Evolutionary conservation across 2,888 invertebrate genomes (phyloP), one percentile per base, ranked within the genome.

Genomic region (Pseudanteris insignis): DNA sequence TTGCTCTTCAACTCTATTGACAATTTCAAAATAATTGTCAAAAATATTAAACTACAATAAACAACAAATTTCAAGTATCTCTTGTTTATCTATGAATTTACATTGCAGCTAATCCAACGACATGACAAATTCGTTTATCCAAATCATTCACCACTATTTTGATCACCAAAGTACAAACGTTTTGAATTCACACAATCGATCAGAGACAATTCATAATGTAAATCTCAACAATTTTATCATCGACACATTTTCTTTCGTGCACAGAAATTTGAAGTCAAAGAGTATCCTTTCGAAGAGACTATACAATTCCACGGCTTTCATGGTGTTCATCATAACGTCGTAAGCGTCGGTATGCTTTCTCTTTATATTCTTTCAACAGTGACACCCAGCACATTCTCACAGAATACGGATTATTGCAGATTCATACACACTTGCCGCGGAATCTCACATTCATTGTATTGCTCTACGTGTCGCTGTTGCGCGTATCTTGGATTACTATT

Each of bases 331-430:
- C 44, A 53, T 53, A 25, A 44, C 54, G 38, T 37, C 32, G 44
- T 47, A 26, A 57, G 47, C 36, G 40, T 47, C 40, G 47, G 47
- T 11, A 11, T 15, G 33, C 36, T 57, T 57, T 47, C 41, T 47
- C 48, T 57, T 57, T 48, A 48, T 54, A 54, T 44, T 54, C 54
- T n/a, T 12, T 18, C 26, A 18, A n/a, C 36, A 57, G 48, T 41
- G 47, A 43, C 55, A 57, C 48, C 55, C 43, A 48, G 41, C 55
- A 57, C 37, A 57, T 57, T 41, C n/a, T n/a, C 55, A 30, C 30
- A 41, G 30, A 34, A 36, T 25, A 48, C 37, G 37, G 53, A 48
- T 57, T 48, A 57, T 57, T 43, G 48, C 37, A 13, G 41, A 41
- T 36, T 43, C 55, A 57, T 43, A 15, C 30, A 57, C 15, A 25